Evolutionary conservation across 2,797 vertebrate genomes (phyloP).

Genomic region (Diplodus puntazzo): DNA sequence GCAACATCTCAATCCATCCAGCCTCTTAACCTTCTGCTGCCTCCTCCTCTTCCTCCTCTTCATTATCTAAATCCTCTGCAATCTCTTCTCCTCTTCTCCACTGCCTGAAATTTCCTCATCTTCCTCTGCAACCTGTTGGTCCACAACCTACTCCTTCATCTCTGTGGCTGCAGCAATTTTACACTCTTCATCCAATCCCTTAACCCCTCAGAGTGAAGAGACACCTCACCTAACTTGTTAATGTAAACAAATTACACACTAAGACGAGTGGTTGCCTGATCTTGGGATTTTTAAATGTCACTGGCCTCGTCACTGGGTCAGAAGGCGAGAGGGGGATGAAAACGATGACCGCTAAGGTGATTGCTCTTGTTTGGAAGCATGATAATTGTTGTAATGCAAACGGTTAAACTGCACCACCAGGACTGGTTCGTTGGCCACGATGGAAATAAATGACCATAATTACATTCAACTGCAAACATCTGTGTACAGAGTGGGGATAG

Average conservation of each 20-base stretch:
- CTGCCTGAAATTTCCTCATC: slow-evolving; percentile 8
- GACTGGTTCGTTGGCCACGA: slow-evolving; percentile 71
- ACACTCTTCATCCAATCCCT: slow-evolving; percentile 20
- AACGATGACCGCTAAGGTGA: slow-evolving; percentile 30
- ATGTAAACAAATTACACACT: slow-evolving; percentile 21
- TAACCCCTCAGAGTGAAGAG: slow-evolving; percentile 14
- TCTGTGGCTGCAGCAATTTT: slow-evolving; percentile 16
- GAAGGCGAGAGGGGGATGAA: slow-evolving; percentile 25
- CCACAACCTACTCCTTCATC: slow-evolving; percentile 13
- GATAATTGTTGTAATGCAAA: slow-evolving; percentile 73
- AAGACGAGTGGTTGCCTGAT: slow-evolving; percentile 14
- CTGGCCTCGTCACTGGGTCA: slow-evolving; percentile 2
- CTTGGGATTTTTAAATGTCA: slow-evolving; percentile 18
- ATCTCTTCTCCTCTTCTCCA: slow-evolving; percentile 36
- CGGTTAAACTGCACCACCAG: slow-evolving; percentile 67
- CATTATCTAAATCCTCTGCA: slow-evolving; percentile 52
- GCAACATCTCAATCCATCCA: slow-evolving; percentile 42
- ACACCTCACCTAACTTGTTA: slow-evolving; percentile 20
- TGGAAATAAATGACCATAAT: slow-evolving; percentile 87
- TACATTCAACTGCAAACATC: slow-evolving; percentile 85
- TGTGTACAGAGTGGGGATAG: slow-evolving; percentile 73
- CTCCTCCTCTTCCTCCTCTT: slow-evolving; percentile 54
- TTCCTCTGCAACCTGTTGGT: slow-evolving; percentile 44
- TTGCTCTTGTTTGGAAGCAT: slow-evolving; percentile 42
- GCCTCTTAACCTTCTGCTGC: slow-evolving; percentile 56